Evolutionary conservation across 2,888 invertebrate species (phyloP).

Genomic region (Melieria picta): DNA sequence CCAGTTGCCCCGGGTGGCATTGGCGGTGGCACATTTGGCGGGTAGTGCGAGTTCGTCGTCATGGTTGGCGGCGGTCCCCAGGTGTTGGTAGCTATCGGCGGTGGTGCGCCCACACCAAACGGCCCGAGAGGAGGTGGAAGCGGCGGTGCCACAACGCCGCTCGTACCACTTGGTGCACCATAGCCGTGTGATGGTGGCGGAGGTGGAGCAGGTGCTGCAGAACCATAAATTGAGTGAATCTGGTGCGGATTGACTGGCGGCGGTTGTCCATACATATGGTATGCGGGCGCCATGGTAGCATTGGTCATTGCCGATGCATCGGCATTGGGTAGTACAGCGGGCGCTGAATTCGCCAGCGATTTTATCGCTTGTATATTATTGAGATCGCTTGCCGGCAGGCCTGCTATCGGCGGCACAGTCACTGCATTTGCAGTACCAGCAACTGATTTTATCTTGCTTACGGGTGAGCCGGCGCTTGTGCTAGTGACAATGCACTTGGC

Average conservation of each 20-base stretch:
- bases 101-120: conserved; percentile 35
- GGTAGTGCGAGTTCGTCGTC: conserved; percentile 18
- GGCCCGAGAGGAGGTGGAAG: conserved; percentile 37
- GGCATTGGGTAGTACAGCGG: conserved; percentile 43
- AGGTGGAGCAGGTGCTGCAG: conserved; percentile 65
- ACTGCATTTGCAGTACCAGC: conserved; percentile 16
- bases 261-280: conserved; percentile 45
- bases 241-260: conserved; percentile 43
- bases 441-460: conserved; percentile 39
- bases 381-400: conserved; percentile 43
- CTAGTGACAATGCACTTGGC: conserved; percentile 28
- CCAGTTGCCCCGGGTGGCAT: conserved; percentile 13
- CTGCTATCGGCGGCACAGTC: conserved; percentile 24
- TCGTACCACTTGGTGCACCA: conserved; percentile 40
- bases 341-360: conserved; percentile 54
- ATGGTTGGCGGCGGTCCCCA: conserved; percentile 8
- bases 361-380: conserved; percentile 60
- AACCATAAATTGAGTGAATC: conserved; percentile 61
- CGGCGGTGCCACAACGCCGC: conserved; percentile 46
- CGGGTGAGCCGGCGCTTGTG: conserved; percentile 44
- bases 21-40: conserved; percentile 15
- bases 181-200: conserved; percentile 49
- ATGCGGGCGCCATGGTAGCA: conserved; percentile 34
- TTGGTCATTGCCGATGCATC: conserved; percentile 41
- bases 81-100: conserved; percentile 36